Conservation (phyloP, 2,888 invertebrate species). For the Pollenia angustigena region DNA sequence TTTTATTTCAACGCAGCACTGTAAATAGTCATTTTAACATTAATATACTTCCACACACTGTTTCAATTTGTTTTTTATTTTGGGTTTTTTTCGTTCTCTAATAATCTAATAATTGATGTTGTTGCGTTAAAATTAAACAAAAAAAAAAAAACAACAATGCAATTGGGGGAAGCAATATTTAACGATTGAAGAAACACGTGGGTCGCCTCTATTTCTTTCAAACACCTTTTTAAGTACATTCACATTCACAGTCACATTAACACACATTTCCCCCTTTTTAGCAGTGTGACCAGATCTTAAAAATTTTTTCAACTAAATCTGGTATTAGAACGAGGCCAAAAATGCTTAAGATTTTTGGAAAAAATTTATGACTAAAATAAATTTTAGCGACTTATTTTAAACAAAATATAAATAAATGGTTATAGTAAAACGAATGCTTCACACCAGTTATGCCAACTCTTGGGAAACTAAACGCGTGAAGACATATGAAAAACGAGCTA, state of each 20-base stretch:
- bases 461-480: too few relatives aligned
- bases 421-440: too few relatives aligned
- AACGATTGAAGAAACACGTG: constrained; percentile 18
- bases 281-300: too few relatives aligned
- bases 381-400: too few relatives aligned
- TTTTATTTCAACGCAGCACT: neutral
- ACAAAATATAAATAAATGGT: too few relatives aligned
- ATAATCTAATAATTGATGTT: neutral
- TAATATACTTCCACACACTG: neutral
- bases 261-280: too few relatives aligned
- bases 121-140: constrained; percentile 23
- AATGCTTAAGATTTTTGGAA: too few relatives aligned
- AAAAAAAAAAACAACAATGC: constrained; percentile 6
- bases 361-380: too few relatives aligned
- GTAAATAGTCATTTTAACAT: neutral
- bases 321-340: too few relatives aligned
- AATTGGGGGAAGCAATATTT: neutral
- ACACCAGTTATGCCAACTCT: too few relatives aligned
- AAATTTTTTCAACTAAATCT: too few relatives aligned
- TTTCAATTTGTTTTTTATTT: constrained; percentile 3
- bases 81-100: neutral
- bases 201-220: neutral
- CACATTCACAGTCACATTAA: neutral
- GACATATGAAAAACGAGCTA: too few relatives aligned
- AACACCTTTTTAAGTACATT: neutral